Evolutionary conservation across 2,797 vertebrate species (phyloP), one percentile per base, ranked within the genome.

Genomic region (Sebastes oblongus): DNA sequence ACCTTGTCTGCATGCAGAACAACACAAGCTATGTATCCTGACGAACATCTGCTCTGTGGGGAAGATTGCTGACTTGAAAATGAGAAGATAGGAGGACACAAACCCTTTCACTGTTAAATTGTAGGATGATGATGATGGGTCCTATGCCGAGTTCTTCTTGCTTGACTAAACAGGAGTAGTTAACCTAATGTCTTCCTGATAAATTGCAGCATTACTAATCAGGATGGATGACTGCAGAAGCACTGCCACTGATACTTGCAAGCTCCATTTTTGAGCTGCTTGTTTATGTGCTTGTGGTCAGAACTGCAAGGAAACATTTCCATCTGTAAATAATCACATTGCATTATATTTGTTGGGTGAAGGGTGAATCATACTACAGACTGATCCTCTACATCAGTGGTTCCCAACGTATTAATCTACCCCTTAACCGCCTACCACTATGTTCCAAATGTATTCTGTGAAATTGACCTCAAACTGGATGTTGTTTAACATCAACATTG

Each of bases 301-400:
- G 61, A 77, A 32, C 55, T 68, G 65, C 24, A 81, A 42, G 68
- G 70, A 84, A 88, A 83, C 27, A 9, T 84, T 59, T 61, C 72
- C 75, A 81, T 86, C 55, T 80, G 66, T 79, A 84, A 81, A 84
- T 80, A 77, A 87, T 88, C 52, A 73, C 29, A 55, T 22, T 54
- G 58, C 2, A 66, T 69, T 39, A 62, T 55, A 80, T 78, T 66
- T 50, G 46, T 10, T 10, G 20, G 61, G 10, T 54, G 27, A 30
- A 66, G 36, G 46, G 12, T 74, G 50, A 73, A 8, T 64, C 52
- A 67, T 50, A 18, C 29, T n/a, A 50, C 39, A 72, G 46, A 36
- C 59, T 11, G 27, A 56, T 52, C 50, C 22, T 55, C 22, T 5
- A 55, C 24, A 73, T 34, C 4, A 42, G 36, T 59, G 29, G 16